phyloP scores from a whole-genome alignment of 1,140 invertebrate genomes.

The Drosophila parabipectinata region DNA sequence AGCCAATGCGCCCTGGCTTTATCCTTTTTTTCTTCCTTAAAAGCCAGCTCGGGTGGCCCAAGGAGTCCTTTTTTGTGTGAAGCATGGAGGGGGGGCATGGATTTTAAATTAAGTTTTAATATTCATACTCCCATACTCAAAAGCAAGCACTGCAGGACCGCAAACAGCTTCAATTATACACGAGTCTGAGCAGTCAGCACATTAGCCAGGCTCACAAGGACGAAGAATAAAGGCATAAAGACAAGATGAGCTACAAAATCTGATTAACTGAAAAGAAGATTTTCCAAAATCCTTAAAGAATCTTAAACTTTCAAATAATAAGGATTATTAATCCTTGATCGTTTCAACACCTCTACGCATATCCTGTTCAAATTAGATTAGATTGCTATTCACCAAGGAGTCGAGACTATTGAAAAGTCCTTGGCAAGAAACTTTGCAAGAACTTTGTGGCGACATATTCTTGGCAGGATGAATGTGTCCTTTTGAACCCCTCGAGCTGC shows the following conservation, averaged over 20 bases:
- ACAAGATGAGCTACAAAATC: slow-evolving; percentile 38
- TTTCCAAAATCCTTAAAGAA: background rate
- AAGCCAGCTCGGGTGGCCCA: slow-evolving; percentile 25
- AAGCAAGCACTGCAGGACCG: slow-evolving; percentile 38
- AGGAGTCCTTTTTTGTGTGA: slow-evolving; percentile 20
- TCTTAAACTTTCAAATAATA: background rate
- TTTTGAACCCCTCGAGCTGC: background rate
- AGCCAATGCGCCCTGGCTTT: slow-evolving; percentile 47
- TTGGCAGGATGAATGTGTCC: slow-evolving; percentile 41
- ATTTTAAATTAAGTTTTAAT: slow-evolving; percentile 70
- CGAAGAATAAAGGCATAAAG: slow-evolving; percentile 12
- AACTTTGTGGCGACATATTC: slow-evolving; percentile 70
- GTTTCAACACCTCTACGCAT: background rate
- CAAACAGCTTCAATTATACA: slow-evolving; percentile 49
- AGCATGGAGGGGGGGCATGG: slow-evolving; percentile 27
- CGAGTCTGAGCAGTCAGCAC: slow-evolving; percentile 40
- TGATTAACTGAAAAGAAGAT: slow-evolving; percentile 37
- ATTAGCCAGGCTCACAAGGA: slow-evolving; percentile 38
- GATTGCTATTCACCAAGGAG: slow-evolving; percentile 40
- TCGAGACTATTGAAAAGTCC: slow-evolving; percentile 50
- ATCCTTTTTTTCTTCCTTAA: slow-evolving; percentile 35
- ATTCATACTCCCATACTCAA: slow-evolving; percentile 28
- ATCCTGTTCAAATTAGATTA: slow-evolving; percentile 24
- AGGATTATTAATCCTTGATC: background rate
- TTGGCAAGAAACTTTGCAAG: slow-evolving; percentile 29